phyloP scores from a whole-genome alignment of 2,888 invertebrate species.

The Gordius sp. region DNA sequence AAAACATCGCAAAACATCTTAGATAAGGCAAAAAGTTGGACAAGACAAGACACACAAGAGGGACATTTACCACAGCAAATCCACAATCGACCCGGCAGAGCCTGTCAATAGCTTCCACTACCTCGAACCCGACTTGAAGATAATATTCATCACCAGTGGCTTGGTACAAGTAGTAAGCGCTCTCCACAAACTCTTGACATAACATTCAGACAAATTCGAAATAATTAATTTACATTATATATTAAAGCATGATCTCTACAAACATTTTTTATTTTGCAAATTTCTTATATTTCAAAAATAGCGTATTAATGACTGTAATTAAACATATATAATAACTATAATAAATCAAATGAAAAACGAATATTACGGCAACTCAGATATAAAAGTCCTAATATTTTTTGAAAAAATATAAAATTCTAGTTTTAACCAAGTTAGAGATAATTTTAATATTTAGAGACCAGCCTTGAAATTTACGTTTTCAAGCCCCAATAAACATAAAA shows the following conservation, averaged over 20 bases:
- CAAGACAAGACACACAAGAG: background rate
- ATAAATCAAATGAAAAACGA: too few species aligned
- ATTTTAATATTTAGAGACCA: too few species aligned
- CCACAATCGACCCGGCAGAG: constrained; percentile 76
- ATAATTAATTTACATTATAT: constrained; percentile 4
- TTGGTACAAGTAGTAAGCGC: constrained; percentile 75
- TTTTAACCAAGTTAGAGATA: too few species aligned
- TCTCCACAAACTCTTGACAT: constrained; percentile 54
- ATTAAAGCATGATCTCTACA: constrained; percentile 2
- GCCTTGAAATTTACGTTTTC: too few species aligned
- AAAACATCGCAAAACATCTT: constrained; percentile 6
- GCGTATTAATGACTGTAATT: too few species aligned
- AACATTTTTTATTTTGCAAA: constrained; percentile 15
- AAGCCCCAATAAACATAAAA: too few species aligned
- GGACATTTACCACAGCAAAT: constrained; percentile 63
- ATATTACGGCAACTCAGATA: too few species aligned
- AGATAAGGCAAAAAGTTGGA: too few species aligned
- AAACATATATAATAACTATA: too few species aligned
- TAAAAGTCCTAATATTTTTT: too few species aligned
- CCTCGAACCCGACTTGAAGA: constrained; percentile 70
- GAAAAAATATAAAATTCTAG: too few species aligned
- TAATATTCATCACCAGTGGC: constrained; percentile 74
- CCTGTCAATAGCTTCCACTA: constrained; percentile 67
- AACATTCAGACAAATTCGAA: background rate
- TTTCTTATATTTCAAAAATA: background rate